Percentiles rank a stretch among this genome's conserved stretches.
These are phyloP conservation scores for Brachionus sp. DNA, from an alignment of 1,140 invertebrate species.

Conservation along the genomic window DNA sequence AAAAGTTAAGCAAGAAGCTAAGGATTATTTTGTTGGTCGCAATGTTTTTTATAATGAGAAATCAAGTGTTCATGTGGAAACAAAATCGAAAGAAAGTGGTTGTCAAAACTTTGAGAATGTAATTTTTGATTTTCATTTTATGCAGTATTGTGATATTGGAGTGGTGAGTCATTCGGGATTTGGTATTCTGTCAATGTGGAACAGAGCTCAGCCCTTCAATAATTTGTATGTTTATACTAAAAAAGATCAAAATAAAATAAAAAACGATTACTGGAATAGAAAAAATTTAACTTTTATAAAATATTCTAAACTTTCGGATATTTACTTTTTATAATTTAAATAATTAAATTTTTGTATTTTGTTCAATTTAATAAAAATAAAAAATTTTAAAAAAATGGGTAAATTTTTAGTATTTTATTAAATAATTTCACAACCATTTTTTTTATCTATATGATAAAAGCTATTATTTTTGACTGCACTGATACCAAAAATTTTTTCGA, in stretches of 20 bases:
- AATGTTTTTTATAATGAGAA: neutral
- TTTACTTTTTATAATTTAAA: neutral
- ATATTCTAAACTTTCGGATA: neutral
- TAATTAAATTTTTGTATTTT: no score
- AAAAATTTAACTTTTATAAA: neutral
- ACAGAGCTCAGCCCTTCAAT: neutral
- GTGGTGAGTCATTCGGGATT: slow-evolving; percentile 2
- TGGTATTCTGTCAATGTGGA: neutral
- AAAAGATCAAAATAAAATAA: neutral
- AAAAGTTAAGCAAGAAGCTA: neutral
- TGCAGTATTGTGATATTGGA: slow-evolving; percentile 11
- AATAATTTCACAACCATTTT: no score
- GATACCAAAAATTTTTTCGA: no score
- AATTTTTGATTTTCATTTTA: slow-evolving; percentile 3
- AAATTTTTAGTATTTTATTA: no score
- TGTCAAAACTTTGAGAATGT: neutral
- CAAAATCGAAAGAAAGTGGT: neutral
- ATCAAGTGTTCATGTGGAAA: neutral
- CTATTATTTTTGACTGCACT: no score
- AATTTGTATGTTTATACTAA: neutral
- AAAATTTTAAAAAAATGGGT: no score
- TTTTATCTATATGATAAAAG: no score
- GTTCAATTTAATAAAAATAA: no score
- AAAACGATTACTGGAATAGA: neutral
- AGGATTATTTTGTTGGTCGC: neutral